Conservation (phyloP, 1,140 invertebrate species). For the Pseudachorutes palmiensis region DNA sequence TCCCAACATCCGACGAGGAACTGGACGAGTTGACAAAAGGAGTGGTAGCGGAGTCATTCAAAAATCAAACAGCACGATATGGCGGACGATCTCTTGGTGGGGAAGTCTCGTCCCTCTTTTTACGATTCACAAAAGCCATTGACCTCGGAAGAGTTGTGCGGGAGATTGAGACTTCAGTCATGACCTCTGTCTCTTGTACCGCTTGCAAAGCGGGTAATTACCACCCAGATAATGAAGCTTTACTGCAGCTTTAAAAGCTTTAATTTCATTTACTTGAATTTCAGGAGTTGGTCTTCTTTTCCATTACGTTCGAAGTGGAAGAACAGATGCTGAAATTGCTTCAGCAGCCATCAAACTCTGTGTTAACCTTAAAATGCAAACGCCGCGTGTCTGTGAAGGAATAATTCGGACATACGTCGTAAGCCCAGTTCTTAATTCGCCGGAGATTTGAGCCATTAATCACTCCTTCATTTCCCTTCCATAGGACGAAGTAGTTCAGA, state of each 20-base stretch:
- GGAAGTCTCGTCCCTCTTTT: constrained; percentile 30
- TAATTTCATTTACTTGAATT: too few relatives aligned
- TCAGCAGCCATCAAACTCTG: constrained; percentile 76
- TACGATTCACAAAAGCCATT: constrained; percentile 33
- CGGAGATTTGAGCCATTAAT: neutral
- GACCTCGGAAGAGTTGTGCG: constrained; percentile 34
- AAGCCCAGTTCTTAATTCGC: constrained; percentile 37
- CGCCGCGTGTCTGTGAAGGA: constrained; percentile 72
- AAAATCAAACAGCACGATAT: neutral
- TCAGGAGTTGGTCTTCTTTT: constrained; percentile 69
- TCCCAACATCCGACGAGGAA: neutral
- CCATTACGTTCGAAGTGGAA: constrained; percentile 72
- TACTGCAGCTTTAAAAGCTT: too few relatives aligned
- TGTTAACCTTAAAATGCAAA: constrained; percentile 60
- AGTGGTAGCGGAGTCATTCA: neutral
- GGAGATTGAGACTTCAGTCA: constrained; percentile 69
- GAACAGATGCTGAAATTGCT: constrained; percentile 75
- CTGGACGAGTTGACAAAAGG: neutral
- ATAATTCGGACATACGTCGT: constrained; percentile 74
- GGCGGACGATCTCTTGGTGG: neutral
- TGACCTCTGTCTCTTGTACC: constrained; percentile 83
- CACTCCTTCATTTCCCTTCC: too few relatives aligned
- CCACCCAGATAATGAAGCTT: too few relatives aligned
- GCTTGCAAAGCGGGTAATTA: constrained; percentile 70
- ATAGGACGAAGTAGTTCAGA: constrained; percentile 72